Evolutionary conservation across 2,113 vertebrate species (phyloP), one percentile per base, ranked within the genome.

Genomic region (Synodontis membranacea): DNA sequence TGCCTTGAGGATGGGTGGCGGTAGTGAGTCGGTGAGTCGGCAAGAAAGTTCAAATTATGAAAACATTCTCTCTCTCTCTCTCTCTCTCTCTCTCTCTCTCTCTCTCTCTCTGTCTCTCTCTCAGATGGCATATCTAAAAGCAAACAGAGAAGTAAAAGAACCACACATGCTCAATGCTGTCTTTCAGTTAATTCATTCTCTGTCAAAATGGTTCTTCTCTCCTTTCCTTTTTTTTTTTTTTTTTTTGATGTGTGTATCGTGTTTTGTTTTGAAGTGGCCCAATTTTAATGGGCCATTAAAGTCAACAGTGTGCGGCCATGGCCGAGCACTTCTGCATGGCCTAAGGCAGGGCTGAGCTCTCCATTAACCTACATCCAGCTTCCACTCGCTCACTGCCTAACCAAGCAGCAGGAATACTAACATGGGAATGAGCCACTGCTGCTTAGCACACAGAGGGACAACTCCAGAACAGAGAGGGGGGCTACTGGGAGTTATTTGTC

Each of bases 211-310:
- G 39, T 74, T 86, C 86, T 80, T 50, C 76, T 81, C 75, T 34
- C 21, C 34, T 42, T n/a, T 34, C 54, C 37, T 31, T n/a, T 56
- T 76, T 82, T 39, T 64, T 4, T 60, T 60, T 75, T 34, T 31
- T 42, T 58, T 90, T 83, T 84, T 88, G 66, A 86, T 89, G 83
- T 86, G 75, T 86, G 83, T 64, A 86, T 88, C 87, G 28, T 84
- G 89, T 90, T 89, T 91, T 88, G 85, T 89, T 83, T 85, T 83
- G 82, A 90, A 92, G 88, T 88, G 91, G 91, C 89, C 2, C 15
- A 0, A 83, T 93, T 93, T 93, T 95, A 95, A 94, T 93, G 93
- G 93, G 89, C 89, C 92, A 84, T 94, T 94, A 64, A 93, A 94
- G 92, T 92, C 91, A 93, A 90, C 92, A 92, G 92, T 90, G 89